Evolutionary conservation across 1,140 invertebrate genomes (phyloP).

Genomic region (Eciton burchellii): DNA sequence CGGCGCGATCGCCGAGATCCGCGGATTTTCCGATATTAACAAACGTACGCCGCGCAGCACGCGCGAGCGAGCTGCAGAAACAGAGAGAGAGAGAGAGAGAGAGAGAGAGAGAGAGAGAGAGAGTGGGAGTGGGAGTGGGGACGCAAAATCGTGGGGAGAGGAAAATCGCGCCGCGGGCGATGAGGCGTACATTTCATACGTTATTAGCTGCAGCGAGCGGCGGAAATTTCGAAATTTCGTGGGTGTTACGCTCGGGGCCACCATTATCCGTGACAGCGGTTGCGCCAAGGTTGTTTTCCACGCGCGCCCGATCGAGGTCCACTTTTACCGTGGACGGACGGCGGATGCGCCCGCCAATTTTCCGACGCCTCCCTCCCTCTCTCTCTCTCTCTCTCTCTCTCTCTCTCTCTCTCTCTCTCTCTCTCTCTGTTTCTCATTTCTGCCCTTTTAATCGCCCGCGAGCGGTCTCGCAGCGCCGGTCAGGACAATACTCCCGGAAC

Average conservation of each 20-base stretch:
- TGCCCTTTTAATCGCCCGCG: not conserved
- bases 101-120: no score
- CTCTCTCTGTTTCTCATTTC: not conserved
- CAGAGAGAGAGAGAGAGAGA: no score
- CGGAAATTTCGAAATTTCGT: conserved; percentile 54
- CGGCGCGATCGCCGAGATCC: conserved; percentile 60
- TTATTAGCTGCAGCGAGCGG: conserved; percentile 66
- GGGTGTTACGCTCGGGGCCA: conserved; percentile 30
- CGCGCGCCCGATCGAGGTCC: not conserved
- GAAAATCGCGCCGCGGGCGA: conserved; percentile 59
- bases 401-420: no score
- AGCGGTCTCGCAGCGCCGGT: not conserved
- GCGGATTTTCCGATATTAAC: conserved; percentile 75
- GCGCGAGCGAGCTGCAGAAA: no score
- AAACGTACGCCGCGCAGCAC: conserved; percentile 57
- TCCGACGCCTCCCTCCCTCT: not conserved
- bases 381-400: not conserved
- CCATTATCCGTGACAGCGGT: conserved; percentile 55
- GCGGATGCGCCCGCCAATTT: not conserved
- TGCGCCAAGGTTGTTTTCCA: conserved; percentile 27
- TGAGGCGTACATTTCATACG: conserved; percentile 67
- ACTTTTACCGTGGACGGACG: conserved; percentile 21
- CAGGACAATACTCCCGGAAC: not conserved
- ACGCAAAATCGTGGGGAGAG: no score
- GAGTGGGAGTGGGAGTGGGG: no score